phyloP scores from a whole-genome alignment of 2,888 invertebrate genomes.

The Eupithecia abbreviata region DNA sequence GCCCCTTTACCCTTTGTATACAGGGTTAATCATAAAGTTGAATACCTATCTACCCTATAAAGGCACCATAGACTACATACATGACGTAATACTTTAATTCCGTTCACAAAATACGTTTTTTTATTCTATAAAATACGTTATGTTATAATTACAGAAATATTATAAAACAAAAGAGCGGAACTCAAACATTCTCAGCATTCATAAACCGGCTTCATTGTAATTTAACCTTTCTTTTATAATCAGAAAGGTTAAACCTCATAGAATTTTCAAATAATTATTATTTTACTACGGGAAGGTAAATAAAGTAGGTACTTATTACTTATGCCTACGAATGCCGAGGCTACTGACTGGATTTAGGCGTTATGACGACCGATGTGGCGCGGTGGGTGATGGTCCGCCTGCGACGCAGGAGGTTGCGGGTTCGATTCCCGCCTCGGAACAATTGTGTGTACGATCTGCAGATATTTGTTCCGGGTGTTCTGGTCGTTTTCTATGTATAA shows the following conservation, averaged over 20 bases:
- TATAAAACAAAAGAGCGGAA: constrained; percentile 8
- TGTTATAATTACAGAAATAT: background rate
- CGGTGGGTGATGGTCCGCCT: no score
- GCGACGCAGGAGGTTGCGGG: no score
- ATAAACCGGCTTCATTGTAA: background rate
- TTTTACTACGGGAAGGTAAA: background rate
- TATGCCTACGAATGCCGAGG: background rate
- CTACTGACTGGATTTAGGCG: background rate
- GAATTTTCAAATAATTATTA: background rate
- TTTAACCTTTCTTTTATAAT: constrained; percentile 3
- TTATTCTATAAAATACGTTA: background rate
- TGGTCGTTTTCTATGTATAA: no score
- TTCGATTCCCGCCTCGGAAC: no score
- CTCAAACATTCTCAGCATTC: constrained; percentile 1
- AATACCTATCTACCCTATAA: background rate
- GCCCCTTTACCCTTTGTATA: no score
- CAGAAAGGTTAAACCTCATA: background rate
- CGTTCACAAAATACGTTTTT: background rate
- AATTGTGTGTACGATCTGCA: no score
- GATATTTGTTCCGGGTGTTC: no score
- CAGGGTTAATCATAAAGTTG: background rate
- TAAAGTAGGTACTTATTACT: background rate
- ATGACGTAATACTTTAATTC: background rate
- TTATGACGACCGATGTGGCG: no score
- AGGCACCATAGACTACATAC: background rate